phyloP scores from a whole-genome alignment of 2,888 invertebrate species.

The Noctua fimbriata region DNA sequence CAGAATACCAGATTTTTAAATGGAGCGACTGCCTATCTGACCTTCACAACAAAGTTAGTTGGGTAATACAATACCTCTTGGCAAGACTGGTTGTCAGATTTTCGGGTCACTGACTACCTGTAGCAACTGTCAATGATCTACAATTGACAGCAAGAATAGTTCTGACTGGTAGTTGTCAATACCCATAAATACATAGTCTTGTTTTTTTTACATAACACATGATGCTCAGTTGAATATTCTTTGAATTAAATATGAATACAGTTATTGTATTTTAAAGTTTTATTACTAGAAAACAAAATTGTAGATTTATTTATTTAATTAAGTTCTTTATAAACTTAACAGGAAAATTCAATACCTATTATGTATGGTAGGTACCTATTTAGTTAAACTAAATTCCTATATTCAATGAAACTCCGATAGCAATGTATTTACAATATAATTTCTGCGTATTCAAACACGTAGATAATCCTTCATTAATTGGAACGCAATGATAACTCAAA shows the following conservation, averaged over 20 bases:
- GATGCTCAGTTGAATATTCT: background rate
- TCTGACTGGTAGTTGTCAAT: background rate
- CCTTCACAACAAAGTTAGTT: too few relatives aligned
- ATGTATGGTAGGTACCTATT: background rate
- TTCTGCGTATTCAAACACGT: slow-evolving; percentile 53
- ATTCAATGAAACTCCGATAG: slow-evolving; percentile 21
- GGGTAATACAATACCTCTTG: too few relatives aligned
- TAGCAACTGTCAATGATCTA: too few relatives aligned
- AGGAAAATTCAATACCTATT: background rate
- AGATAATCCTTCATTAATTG: slow-evolving; percentile 48
- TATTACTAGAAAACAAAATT: slow-evolving; percentile 3
- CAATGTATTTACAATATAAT: slow-evolving; percentile 33
- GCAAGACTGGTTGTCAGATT: too few relatives aligned
- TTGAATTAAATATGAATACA: slow-evolving; percentile 4
- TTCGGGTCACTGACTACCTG: too few relatives aligned
- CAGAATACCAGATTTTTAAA: too few relatives aligned
- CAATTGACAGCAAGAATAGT: too few relatives aligned
- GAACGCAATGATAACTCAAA: slow-evolving; percentile 56
- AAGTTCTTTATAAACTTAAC: background rate
- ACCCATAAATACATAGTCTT: background rate
- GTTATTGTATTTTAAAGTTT: background rate
- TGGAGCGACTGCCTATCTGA: too few relatives aligned
- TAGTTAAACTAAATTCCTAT: background rate
- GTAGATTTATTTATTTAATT: slow-evolving; percentile 8
- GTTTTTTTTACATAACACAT: background rate